Evolutionary conservation across 2,113 vertebrate genomes (phyloP).

Genomic region (Manacus vitellinus): DNA sequence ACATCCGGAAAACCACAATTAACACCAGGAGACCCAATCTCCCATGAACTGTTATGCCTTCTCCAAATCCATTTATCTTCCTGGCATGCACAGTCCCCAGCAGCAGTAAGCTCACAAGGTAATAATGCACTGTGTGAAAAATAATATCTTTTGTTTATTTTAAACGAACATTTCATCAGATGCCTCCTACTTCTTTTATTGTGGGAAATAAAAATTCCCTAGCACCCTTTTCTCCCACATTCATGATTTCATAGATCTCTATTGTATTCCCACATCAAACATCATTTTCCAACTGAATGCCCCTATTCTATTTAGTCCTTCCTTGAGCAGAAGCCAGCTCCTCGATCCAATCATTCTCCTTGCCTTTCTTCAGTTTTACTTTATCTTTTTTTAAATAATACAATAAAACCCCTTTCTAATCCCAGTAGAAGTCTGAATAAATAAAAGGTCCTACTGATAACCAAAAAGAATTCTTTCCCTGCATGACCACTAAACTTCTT

Average conservation of each 20-base stretch:
- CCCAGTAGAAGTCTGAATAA: constrained; percentile 26
- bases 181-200: constrained; percentile 34
- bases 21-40: constrained; percentile 43
- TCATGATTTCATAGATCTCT: constrained; percentile 40
- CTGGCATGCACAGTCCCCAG: neutral
- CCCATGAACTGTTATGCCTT: neutral
- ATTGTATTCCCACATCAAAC: constrained; percentile 41
- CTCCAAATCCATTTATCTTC: constrained; percentile 40
- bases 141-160: constrained; percentile 56
- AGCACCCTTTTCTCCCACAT: neutral
- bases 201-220: constrained; percentile 53
- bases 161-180: constrained; percentile 41
- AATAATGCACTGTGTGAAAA: constrained; percentile 22
- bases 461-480: neutral
- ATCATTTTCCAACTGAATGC: constrained; percentile 51
- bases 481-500: neutral
- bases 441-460: constrained; percentile 7
- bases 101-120: constrained; percentile 1
- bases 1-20: constrained; percentile 4
- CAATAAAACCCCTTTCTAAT: constrained; percentile 17
- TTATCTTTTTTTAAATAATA: neutral
- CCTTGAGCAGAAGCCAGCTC: constrained; percentile 28
- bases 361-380: constrained; percentile 18
- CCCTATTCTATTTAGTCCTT: constrained; percentile 34
- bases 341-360: constrained; percentile 5